These are phyloP conservation scores for Eupithecia subfuscata DNA, from an alignment of 2,888 invertebrate genomes.

Conservation along the genomic window DNA sequence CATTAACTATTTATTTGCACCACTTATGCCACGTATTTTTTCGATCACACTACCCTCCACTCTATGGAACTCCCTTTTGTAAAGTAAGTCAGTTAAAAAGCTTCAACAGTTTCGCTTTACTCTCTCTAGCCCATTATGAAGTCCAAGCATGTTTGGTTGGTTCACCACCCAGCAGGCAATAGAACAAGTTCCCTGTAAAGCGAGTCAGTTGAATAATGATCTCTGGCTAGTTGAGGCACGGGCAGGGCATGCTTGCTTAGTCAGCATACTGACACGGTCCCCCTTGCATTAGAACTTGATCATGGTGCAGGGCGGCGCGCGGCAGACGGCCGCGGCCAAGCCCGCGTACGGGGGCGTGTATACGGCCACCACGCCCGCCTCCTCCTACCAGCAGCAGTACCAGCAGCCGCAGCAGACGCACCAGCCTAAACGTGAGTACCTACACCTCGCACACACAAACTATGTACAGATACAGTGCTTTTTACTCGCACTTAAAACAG, in stretches of 20 bases:
- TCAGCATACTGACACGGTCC: conserved; percentile 29
- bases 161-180: not conserved
- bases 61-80: not conserved
- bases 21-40: not conserved
- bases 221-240: not conserved
- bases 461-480: no score
- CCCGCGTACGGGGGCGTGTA: conserved; percentile 85
- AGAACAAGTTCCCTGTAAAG: not conserved
- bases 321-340: conserved; percentile 86
- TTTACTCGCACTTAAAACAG: not conserved
- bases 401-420: conserved; percentile 79
- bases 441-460: not conserved
- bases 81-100: not conserved
- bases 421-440: conserved; percentile 85
- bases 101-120: not conserved
- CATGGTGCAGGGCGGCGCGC: conserved; percentile 69
- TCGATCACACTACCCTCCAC: not conserved
- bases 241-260: conserved; percentile 6
- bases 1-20: not conserved
- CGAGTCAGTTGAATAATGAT: not conserved
- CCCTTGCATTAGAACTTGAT: conserved; percentile 48
- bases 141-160: not conserved
- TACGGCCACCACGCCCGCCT: conserved; percentile 83
- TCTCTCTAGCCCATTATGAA: not conserved
- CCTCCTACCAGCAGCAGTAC: conserved; percentile 79